These are phyloP conservation scores for Trachelus iudaicus DNA, from an alignment of 2,888 invertebrate species.

Conservation along the genomic window DNA sequence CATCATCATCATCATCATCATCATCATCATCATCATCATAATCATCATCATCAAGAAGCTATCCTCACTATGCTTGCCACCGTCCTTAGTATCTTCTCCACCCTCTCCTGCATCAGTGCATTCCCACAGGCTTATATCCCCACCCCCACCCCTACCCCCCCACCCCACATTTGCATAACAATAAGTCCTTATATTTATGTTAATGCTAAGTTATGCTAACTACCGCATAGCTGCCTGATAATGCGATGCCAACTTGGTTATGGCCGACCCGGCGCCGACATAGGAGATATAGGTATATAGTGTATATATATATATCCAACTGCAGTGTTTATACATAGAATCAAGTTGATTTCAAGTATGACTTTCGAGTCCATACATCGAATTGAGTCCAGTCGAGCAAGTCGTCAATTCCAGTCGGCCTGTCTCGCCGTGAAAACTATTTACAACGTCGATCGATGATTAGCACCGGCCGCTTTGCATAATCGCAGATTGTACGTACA, in stretches of 20 bases:
- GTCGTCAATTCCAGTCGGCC: not conserved
- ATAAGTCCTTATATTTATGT: constrained; percentile 21
- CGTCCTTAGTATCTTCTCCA: not conserved
- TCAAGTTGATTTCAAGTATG: not conserved
- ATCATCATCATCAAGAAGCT: not conserved
- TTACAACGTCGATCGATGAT: not conserved
- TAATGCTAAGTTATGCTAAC: constrained; percentile 20
- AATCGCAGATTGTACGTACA: not conserved
- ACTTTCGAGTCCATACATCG: not conserved
- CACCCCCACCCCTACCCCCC: not conserved
- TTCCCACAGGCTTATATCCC: constrained; percentile 6
- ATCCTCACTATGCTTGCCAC: not conserved
- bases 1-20: no score
- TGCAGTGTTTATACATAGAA: not conserved
- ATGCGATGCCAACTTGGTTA: constrained; percentile 19
- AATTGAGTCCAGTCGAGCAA: not conserved
- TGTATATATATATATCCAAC: not conserved
- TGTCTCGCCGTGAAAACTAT: not conserved
- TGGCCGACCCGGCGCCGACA: not conserved
- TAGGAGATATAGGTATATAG: not conserved
- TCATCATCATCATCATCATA: not conserved
- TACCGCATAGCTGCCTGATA: constrained; percentile 14
- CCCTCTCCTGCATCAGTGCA: constrained; percentile 1
- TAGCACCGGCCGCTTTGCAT: not conserved
- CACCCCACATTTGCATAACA: constrained; percentile 11